Evolutionary conservation across 2,797 vertebrate species (phyloP).

Genomic region (Pogonophryne albipinna): DNA sequence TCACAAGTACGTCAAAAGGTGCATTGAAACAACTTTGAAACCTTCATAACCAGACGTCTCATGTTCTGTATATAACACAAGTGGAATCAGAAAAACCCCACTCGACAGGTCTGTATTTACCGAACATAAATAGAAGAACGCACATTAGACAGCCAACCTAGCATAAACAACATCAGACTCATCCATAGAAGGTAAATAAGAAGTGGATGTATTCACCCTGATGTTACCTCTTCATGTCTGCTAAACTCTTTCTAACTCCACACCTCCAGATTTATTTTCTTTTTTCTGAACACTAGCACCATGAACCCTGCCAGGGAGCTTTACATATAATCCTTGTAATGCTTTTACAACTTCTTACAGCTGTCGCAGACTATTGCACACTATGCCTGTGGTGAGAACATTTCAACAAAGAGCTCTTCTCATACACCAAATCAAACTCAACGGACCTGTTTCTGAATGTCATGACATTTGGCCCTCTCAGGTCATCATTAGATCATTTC

Average conservation of each 20-base stretch:
- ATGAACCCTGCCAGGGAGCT: background rate
- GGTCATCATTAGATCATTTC: slow-evolving; percentile 14
- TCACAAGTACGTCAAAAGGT: background rate
- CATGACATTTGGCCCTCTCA: background rate
- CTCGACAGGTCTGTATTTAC: background rate
- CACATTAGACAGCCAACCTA: background rate
- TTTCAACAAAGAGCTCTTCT: background rate
- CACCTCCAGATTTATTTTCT: background rate
- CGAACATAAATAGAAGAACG: background rate
- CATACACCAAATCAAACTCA: background rate
- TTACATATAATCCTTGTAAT: background rate
- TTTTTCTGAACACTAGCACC: background rate
- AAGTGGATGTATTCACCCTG: too few relatives aligned
- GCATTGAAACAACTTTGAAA: slow-evolving; percentile 2
- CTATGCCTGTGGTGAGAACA: background rate
- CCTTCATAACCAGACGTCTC: too few relatives aligned
- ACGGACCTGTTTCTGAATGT: background rate
- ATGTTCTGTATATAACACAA: background rate
- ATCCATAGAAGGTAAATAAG: background rate
- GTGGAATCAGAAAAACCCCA: background rate
- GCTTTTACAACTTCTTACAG: slow-evolving; percentile 1
- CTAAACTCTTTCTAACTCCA: background rate
- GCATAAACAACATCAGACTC: background rate
- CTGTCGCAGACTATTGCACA: slow-evolving; percentile 5
- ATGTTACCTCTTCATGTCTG: too few relatives aligned